phyloP scores from a whole-genome alignment of 2,888 invertebrate genomes.

The Stenodera caucasica region DNA sequence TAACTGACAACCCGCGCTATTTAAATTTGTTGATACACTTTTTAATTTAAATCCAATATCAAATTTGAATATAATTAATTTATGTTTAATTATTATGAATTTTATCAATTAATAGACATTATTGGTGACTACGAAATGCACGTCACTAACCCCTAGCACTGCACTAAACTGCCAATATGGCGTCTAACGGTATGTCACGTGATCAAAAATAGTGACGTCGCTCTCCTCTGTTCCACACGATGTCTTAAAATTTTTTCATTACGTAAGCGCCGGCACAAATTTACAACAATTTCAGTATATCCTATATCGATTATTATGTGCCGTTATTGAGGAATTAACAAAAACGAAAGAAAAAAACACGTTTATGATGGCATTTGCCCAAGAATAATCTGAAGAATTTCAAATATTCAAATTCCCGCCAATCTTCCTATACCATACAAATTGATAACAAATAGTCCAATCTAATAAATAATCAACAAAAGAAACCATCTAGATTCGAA shows the following conservation, averaged over 20 bases:
- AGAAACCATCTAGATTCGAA: background rate
- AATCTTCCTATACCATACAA: background rate
- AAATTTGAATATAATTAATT: conserved; percentile 17
- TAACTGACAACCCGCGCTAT: conserved; percentile 51
- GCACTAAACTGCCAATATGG: conserved; percentile 63
- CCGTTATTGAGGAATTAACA: background rate
- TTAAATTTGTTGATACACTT: conserved; percentile 46
- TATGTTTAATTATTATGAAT: conserved; percentile 28
- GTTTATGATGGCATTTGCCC: background rate
- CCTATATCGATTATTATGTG: conserved; percentile 8
- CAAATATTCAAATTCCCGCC: conserved; percentile 21
- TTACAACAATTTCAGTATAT: conserved; percentile 36
- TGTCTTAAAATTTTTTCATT: conserved; percentile 53
- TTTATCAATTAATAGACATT: conserved; percentile 32
- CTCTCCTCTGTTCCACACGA: conserved; percentile 50
- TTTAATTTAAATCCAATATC: background rate
- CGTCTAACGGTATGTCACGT: conserved; percentile 62
- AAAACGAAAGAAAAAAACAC: background rate
- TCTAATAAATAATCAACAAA: background rate
- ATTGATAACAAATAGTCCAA: background rate
- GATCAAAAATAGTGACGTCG: conserved; percentile 59
- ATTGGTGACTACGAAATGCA: conserved; percentile 43
- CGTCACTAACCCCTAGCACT: conserved; percentile 58
- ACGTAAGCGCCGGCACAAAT: conserved; percentile 50
- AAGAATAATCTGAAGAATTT: conserved; percentile 14